Conservation (phyloP, 2,888 invertebrate species). For the Autographa pulchrina region DNA sequence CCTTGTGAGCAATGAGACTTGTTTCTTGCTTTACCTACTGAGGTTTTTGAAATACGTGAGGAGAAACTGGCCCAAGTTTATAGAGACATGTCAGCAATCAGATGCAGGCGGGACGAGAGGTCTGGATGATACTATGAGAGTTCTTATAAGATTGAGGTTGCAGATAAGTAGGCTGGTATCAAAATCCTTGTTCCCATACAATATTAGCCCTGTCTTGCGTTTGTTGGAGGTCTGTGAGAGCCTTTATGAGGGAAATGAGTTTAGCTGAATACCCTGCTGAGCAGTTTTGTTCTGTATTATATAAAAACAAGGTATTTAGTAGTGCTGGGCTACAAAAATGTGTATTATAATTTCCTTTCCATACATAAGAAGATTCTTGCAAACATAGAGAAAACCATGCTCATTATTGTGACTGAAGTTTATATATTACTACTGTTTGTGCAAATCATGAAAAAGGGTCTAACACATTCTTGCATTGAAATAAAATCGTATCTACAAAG, state of each 20-base stretch:
- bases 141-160: constrained; percentile 93
- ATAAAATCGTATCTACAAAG: constrained; percentile 60
- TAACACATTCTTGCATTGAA: constrained; percentile 36
- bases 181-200: constrained; percentile 95
- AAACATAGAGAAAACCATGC: not conserved
- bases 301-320: constrained; percentile 28
- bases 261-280: constrained; percentile 88
- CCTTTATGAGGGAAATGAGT: constrained; percentile 95
- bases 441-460: constrained; percentile 14
- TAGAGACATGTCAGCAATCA: constrained; percentile 92
- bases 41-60: constrained; percentile 95
- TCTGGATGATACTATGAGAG: constrained; percentile 95
- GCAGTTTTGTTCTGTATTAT: constrained; percentile 24
- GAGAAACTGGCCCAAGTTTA: constrained; percentile 95
- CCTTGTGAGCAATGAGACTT: constrained; percentile 97
- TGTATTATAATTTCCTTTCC: constrained; percentile 5
- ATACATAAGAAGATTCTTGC: not conserved
- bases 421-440: constrained; percentile 9
- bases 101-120: constrained; percentile 88
- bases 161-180: constrained; percentile 95
- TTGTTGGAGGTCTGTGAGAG: constrained; percentile 95
- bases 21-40: constrained; percentile 95
- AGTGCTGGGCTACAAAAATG: constrained; percentile 22
- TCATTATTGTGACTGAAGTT: constrained; percentile 14
- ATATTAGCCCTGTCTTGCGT: constrained; percentile 96